Percentiles rank a stretch among this genome's conserved stretches.
phyloP scores from a whole-genome alignment of 2,888 invertebrate species.

The Trissonchulus latispiculum region DNA sequence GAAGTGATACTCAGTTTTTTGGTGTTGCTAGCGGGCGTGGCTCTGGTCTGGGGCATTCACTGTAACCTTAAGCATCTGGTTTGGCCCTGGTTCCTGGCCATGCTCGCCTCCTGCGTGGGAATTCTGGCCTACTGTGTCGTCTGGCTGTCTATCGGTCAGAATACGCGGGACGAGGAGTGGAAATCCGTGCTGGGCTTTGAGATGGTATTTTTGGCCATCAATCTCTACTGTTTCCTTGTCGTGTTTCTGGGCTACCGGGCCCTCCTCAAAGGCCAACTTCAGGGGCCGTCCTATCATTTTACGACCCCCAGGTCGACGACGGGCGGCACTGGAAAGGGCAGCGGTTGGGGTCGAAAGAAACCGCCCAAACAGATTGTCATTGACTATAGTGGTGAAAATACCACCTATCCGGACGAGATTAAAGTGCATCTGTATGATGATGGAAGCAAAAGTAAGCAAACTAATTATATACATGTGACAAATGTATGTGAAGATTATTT shows the following conservation, averaged over 20 bases:
- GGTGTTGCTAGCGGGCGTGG: not conserved
- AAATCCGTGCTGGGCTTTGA: not conserved
- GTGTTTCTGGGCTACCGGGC: constrained; percentile 15
- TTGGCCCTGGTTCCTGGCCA: constrained; percentile 14
- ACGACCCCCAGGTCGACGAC: not conserved
- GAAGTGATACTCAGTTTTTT: not conserved
- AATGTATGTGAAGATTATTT: no score
- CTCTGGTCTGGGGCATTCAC: constrained; percentile 14
- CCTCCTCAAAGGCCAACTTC: not conserved
- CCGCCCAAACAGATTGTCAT: constrained; percentile 9
- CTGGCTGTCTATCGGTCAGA: constrained; percentile 11
- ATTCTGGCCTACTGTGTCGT: constrained; percentile 11
- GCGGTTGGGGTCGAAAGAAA: not conserved
- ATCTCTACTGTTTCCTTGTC: constrained; percentile 3
- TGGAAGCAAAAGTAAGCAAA: not conserved
- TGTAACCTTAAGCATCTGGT: not conserved
- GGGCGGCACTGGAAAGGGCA: not conserved
- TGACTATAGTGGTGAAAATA: constrained; percentile 6
- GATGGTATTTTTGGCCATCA: not conserved
- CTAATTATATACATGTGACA: no score
- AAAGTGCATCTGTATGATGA: not conserved
- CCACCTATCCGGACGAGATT: not conserved
- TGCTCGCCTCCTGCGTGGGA: not conserved
- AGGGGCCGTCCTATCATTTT: not conserved
- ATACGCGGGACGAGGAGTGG: not conserved